Percentiles rank a stretch among this genome's conserved stretches.
These are phyloP conservation scores for Cyphomyrmex costatus DNA, from an alignment of 1,140 invertebrate species.

Conservation along the genomic window DNA sequence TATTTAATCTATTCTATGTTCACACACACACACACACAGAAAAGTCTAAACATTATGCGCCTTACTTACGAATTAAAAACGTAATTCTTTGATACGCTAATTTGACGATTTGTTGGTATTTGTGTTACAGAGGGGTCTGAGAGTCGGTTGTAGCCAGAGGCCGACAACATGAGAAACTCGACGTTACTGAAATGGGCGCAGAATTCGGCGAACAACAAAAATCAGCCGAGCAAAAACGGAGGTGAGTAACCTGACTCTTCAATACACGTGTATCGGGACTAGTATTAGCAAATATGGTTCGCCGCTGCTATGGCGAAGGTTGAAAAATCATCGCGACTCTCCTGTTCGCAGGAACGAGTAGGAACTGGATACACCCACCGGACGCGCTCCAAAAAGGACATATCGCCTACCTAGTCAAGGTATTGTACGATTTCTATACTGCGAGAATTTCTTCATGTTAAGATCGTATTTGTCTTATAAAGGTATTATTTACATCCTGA, in stretches of 20 bases:
- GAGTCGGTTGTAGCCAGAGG: conserved; percentile 62
- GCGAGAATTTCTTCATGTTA: neutral
- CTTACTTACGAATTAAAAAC: neutral
- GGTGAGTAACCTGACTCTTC: conserved; percentile 32
- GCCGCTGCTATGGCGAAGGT: neutral
- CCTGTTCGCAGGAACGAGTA: conserved; percentile 83
- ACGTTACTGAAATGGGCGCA: conserved; percentile 88
- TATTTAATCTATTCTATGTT: neutral
- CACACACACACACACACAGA: too few relatives aligned
- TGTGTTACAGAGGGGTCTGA: conserved; percentile 77
- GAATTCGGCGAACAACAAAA: conserved; percentile 87
- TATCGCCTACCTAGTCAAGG: conserved; percentile 98
- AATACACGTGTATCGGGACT: neutral
- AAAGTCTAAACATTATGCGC: neutral
- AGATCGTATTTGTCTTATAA: neutral
- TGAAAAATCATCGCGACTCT: conserved; percentile 64
- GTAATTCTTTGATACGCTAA: neutral
- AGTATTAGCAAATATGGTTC: conserved; percentile 24
- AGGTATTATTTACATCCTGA: neutral
- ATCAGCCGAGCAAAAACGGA: conserved; percentile 85
- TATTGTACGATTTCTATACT: conserved; percentile 83
- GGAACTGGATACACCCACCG: conserved; percentile 97
- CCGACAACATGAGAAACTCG: conserved; percentile 87
- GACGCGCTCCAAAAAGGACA: conserved; percentile 97
- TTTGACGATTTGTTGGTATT: neutral